Evolutionary conservation across 1,140 invertebrate species (phyloP).

Genomic region (Megalonaias nervosa): DNA sequence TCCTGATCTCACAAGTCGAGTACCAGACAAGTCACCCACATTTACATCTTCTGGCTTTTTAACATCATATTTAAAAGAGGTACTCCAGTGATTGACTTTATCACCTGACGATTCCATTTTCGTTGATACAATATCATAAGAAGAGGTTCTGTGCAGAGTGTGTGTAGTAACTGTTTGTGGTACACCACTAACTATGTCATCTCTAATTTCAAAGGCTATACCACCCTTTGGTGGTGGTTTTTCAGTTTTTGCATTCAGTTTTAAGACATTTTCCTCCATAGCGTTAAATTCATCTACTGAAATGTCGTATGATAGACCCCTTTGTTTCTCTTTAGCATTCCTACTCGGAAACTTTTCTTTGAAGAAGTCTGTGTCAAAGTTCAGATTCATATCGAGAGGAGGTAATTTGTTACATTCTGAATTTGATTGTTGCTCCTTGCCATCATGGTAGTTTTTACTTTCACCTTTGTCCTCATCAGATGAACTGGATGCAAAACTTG

Average conservation of each 20-base stretch:
- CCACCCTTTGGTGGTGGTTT: conserved; percentile 32
- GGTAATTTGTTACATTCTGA: conserved; percentile 31
- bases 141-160: conserved; percentile 29
- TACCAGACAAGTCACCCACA: conserved; percentile 56
- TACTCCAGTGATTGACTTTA: conserved; percentile 35
- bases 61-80: conserved; percentile 34
- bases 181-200: conserved; percentile 50
- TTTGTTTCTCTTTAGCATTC: conserved; percentile 40
- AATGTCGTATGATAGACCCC: conserved; percentile 48
- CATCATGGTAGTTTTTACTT: background rate
- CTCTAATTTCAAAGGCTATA: conserved; percentile 57
- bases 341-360: conserved; percentile 38
- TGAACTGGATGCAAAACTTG: background rate
- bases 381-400: conserved; percentile 38
- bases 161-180: conserved; percentile 30
- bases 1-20: conserved; percentile 50
- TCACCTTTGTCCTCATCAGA: background rate
- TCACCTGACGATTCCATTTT: conserved; percentile 12
- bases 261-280: conserved; percentile 34
- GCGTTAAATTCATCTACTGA: conserved; percentile 47
- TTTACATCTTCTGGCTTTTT: conserved; percentile 20
- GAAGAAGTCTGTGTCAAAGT: conserved; percentile 38
- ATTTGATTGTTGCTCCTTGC: background rate
- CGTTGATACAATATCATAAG: conserved; percentile 29
- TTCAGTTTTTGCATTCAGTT: conserved; percentile 31